phyloP scores from a whole-genome alignment of 2,888 invertebrate species.

The Callyntrura sp. region DNA sequence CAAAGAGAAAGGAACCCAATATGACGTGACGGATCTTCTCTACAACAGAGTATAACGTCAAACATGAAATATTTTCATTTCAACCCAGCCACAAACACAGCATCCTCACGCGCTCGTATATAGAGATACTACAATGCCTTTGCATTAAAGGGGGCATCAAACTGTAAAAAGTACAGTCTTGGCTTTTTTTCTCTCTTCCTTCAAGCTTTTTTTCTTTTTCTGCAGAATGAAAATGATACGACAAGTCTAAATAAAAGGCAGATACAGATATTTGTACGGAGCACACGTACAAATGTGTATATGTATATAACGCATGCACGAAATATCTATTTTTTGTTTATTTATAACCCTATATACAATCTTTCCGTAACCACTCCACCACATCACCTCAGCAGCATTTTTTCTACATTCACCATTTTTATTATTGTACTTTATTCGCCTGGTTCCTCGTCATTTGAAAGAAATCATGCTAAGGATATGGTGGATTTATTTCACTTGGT shows the following conservation, averaged over 20 bases:
- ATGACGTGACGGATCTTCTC: not conserved
- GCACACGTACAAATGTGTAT: not conserved
- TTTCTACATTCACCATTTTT: constrained; percentile 53
- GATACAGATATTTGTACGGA: not conserved
- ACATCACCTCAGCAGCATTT: constrained; percentile 36
- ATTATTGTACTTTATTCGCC: constrained; percentile 59
- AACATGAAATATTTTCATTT: constrained; percentile 22
- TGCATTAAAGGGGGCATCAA: constrained; percentile 73
- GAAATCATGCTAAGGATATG: constrained; percentile 78
- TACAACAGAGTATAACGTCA: not conserved
- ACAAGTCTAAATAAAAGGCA: not conserved
- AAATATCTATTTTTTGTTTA: not conserved
- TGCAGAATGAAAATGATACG: constrained; percentile 28
- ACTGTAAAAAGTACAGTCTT: constrained; percentile 73
- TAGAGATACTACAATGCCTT: not conserved
- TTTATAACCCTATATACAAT: not conserved
- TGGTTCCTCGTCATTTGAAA: constrained; percentile 65
- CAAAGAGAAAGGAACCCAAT: not conserved
- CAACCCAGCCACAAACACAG: not conserved
- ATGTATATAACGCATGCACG: not conserved
- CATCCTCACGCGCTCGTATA: constrained; percentile 31
- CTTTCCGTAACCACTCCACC: not conserved
- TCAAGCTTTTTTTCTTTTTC: constrained; percentile 20
- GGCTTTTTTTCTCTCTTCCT: constrained; percentile 44
- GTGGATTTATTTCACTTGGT: constrained; percentile 80